Evolutionary conservation across 2,797 vertebrate genomes (phyloP), one percentile per base, ranked within the genome.

Genomic region (Sebastes baramenuke): DNA sequence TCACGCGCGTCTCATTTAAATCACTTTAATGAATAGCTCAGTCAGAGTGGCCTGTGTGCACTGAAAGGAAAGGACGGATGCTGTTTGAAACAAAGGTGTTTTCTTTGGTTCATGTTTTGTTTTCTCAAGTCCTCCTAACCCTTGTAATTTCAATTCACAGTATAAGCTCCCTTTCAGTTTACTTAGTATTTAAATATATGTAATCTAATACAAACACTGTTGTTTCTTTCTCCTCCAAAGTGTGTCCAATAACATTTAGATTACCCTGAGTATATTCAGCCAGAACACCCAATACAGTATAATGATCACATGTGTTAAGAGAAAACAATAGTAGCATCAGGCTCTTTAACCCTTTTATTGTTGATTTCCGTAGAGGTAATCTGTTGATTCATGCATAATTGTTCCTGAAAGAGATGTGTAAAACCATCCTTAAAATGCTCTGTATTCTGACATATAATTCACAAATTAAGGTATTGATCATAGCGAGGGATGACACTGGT

Each of bases 1-100:
- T 97, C 97, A 97, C 94, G 97, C 93, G 96, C 96, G 95, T 97
- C 97, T 97, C 97, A 97, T 97, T 98, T 97, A 97, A 98, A 98
- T 97, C 96, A 95, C 96, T 97, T 96, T 96, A 88, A 91, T 90
- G 86, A 91, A 87, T 62, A 67, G 76, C 82, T 83, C 25, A 56
- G 77, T 72, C 82, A 42, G 69, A 84, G 76, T 18, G 71, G 85
- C 72, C 62, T 38, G 12, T n/a, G 75, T 29, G 58, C 94, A 91
- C 96, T 94, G 94, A 95, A 95, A 78, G 38, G 14, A 77, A 75
- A 79, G 77, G 25, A 66, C 67, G 5, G 71, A 59, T 42, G 83
- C 68, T 25, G 71, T 32, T 27, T 54, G 60, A 86, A 72, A 83
- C 77, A 84, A 74, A 84, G 64, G 55, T 62, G 49, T 59, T 80